Conservation (phyloP, 2,797 vertebrate species). For the Monodelphis domestica region DNA sequence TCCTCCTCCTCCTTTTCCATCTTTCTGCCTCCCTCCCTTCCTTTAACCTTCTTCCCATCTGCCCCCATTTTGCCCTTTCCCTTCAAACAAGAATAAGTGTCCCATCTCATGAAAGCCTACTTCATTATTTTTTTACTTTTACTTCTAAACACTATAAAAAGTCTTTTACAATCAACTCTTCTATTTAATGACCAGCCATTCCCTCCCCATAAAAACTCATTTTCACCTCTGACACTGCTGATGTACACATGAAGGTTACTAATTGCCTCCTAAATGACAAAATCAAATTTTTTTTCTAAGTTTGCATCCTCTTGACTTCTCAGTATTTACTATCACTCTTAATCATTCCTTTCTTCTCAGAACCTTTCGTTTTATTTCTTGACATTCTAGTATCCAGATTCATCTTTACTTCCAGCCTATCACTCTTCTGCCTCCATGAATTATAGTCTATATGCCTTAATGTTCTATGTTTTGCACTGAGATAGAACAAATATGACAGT, state of each 20-base stretch:
- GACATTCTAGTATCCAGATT: neutral
- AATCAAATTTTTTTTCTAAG: neutral
- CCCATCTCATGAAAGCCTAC: no score
- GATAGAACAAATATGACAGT: neutral
- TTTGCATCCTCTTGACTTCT: neutral
- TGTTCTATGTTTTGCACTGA: neutral
- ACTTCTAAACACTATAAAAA: no score
- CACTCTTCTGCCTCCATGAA: neutral
- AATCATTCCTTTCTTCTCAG: neutral
- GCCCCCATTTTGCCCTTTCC: no score
- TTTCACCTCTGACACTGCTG: neutral
- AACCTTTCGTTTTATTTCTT: neutral
- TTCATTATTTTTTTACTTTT: no score
- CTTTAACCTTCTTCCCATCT: no score
- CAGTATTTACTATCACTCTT: neutral
- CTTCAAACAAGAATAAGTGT: no score
- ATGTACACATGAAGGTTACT: neutral
- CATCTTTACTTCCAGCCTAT: neutral
- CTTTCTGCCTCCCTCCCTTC: no score
- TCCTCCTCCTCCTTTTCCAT: no score
- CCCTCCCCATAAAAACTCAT: no score
- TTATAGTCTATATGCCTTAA: neutral
- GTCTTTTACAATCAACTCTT: no score
- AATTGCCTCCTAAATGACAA: neutral
- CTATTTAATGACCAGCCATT: no score